A percentile compares a stretch with the other conserved stretches of the same genome.
Evolutionary conservation across 2,113 vertebrate genomes (phyloP).

Genomic region (Xenus cinereus): DNA sequence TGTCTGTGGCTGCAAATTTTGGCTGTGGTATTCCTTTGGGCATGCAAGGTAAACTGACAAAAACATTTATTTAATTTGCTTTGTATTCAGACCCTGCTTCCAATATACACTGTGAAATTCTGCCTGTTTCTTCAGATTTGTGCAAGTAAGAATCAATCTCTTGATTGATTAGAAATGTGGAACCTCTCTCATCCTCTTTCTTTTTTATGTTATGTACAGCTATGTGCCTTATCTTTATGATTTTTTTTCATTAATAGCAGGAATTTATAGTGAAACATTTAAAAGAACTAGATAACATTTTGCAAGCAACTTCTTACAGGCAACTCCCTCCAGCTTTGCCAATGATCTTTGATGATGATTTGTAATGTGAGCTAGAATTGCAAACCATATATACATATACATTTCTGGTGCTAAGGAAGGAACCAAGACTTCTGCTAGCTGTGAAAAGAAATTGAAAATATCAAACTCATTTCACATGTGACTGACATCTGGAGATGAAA

Average conservation of each 20-base stretch:
- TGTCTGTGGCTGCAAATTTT: neutral
- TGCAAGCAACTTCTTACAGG: neutral
- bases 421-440: neutral
- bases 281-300: neutral
- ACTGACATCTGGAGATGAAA: neutral
- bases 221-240: neutral
- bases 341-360: neutral
- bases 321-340: neutral
- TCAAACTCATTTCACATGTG: neutral
- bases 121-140: neutral
- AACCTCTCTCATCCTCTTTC: neutral
- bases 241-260: neutral
- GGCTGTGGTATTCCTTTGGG: neutral
- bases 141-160: neutral
- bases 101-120: neutral
- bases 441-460: neutral
- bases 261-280: neutral
- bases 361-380: neutral
- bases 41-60: neutral
- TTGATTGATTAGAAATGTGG: neutral
- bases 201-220: neutral
- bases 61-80: neutral
- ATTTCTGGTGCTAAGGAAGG: neutral
- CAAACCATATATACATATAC: neutral
- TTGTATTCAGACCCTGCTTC: neutral